These are phyloP conservation scores for Hippocampus guttulatus DNA, from an alignment of 2,113 vertebrate species.

Conservation along the genomic window DNA sequence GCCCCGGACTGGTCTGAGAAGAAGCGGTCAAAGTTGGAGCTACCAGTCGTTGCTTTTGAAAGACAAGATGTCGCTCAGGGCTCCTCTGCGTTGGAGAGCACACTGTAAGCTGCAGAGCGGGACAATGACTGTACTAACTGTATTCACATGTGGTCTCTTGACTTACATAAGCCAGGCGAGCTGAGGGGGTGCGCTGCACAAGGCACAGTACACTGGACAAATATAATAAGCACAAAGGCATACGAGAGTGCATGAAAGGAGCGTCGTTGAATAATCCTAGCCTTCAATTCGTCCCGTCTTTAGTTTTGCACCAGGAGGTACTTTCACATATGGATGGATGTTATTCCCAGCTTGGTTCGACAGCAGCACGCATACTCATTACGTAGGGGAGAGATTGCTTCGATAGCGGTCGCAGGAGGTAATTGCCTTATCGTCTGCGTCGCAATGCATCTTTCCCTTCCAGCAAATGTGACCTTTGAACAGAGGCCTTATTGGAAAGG, in stretches of 20 bases:
- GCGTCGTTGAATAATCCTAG: slow-evolving; percentile 56
- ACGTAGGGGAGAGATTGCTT: slow-evolving; percentile 43
- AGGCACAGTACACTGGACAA: slow-evolving; percentile 74
- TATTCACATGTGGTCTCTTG: slow-evolving; percentile 62
- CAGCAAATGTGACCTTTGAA: slow-evolving; percentile 64
- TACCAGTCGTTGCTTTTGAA: slow-evolving; percentile 39
- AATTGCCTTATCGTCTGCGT: slow-evolving; percentile 52
- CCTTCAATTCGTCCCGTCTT: slow-evolving; percentile 45
- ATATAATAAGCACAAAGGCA: slow-evolving; percentile 71
- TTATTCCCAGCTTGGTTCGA: slow-evolving; percentile 47
- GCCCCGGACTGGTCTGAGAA: slow-evolving; percentile 20
- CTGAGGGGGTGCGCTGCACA: slow-evolving; percentile 58
- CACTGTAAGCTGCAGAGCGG: slow-evolving; percentile 60
- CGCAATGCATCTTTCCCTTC: slow-evolving; percentile 47
- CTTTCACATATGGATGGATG: slow-evolving; percentile 40
- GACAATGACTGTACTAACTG: slow-evolving; percentile 70
- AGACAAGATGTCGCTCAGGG: slow-evolving; percentile 65
- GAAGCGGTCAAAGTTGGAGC: slow-evolving; percentile 40
- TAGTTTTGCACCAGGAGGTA: slow-evolving; percentile 34
- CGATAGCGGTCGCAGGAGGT: slow-evolving; percentile 38
- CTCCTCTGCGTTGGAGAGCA: slow-evolving; percentile 48
- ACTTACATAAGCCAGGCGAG: slow-evolving; percentile 61
- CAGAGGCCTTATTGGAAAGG: slow-evolving; percentile 59
- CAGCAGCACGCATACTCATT: slow-evolving; percentile 44
- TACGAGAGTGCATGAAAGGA: slow-evolving; percentile 60